Percentiles rank a stretch among this genome's conserved stretches.
Evolutionary conservation across 2,113 vertebrate genomes (phyloP).

Genomic region (Psittacara wagleri): DNA sequence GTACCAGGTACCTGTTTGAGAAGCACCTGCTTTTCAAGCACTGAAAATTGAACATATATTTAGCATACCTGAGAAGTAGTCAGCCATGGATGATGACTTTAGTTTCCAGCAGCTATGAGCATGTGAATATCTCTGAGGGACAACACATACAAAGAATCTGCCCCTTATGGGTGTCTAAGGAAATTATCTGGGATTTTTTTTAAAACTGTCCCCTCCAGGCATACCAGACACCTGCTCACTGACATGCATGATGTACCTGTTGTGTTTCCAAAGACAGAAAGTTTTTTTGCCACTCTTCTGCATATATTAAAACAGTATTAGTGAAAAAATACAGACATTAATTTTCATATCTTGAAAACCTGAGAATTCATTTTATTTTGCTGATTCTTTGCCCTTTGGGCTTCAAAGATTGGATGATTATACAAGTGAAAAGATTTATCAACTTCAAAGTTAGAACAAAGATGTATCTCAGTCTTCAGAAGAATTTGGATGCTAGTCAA

Average conservation of each 20-base stretch:
- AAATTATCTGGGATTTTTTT: constrained; percentile 5
- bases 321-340: not conserved
- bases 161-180: not conserved
- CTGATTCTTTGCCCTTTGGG: not conserved
- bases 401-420: not conserved
- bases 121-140: not conserved
- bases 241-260: not conserved
- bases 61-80: not conserved
- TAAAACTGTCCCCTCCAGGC: not conserved
- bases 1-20: constrained; percentile 2
- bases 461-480: not conserved
- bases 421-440: not conserved
- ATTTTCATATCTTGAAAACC: not conserved
- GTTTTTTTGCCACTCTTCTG: not conserved
- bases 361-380: not conserved
- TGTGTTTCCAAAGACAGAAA: not conserved
- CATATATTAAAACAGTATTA: not conserved
- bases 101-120: not conserved
- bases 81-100: not conserved
- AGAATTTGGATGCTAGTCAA: not conserved
- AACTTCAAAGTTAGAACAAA: not conserved
- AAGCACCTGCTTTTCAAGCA: constrained; percentile 13
- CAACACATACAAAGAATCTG: not conserved
- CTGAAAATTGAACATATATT: not conserved
- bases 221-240: not conserved